Conservation (phyloP, 2,888 invertebrate genomes). For the Hypomecis punctinalis region DNA sequence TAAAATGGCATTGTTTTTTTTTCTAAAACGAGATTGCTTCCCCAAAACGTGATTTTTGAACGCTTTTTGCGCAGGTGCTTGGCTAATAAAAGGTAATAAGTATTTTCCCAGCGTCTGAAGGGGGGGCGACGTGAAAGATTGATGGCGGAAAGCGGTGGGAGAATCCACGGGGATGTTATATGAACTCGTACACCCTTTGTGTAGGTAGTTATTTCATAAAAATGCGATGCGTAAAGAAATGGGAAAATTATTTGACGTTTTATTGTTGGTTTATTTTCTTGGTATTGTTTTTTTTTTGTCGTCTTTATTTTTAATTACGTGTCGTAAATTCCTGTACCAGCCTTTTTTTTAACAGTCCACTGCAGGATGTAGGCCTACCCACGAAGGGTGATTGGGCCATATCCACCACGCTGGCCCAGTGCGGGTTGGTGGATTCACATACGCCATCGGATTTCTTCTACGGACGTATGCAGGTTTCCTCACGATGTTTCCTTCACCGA, state of each 20-base stretch:
- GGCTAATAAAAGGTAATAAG: slow-evolving; percentile 53
- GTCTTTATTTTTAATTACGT: too few relatives aligned
- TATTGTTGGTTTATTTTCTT: slow-evolving; percentile 20
- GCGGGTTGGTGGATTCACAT: too few relatives aligned
- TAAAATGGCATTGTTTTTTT: background rate
- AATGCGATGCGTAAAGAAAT: slow-evolving; percentile 37
- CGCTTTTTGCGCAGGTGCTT: slow-evolving; percentile 5
- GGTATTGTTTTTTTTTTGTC: background rate
- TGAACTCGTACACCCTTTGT: slow-evolving; percentile 36
- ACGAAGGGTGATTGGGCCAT: too few relatives aligned
- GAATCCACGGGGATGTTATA: slow-evolving; percentile 40
- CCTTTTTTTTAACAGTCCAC: too few relatives aligned
- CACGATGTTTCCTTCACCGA: too few relatives aligned
- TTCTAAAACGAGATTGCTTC: slow-evolving; percentile 23
- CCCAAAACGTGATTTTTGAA: background rate
- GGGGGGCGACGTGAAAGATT: slow-evolving; percentile 52
- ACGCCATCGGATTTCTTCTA: too few relatives aligned
- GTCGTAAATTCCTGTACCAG: too few relatives aligned
- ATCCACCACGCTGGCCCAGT: too few relatives aligned
- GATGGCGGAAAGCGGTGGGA: slow-evolving; percentile 46
- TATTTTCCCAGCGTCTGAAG: slow-evolving; percentile 50
- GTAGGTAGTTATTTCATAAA: slow-evolving; percentile 41
- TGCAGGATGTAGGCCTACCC: too few relatives aligned
- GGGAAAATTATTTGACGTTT: slow-evolving; percentile 33
- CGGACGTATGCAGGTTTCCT: too few relatives aligned